These are phyloP conservation scores for Cyanoramphus novaezelandiae DNA, from an alignment of 2,113 vertebrate genomes.

Conservation along the genomic window DNA sequence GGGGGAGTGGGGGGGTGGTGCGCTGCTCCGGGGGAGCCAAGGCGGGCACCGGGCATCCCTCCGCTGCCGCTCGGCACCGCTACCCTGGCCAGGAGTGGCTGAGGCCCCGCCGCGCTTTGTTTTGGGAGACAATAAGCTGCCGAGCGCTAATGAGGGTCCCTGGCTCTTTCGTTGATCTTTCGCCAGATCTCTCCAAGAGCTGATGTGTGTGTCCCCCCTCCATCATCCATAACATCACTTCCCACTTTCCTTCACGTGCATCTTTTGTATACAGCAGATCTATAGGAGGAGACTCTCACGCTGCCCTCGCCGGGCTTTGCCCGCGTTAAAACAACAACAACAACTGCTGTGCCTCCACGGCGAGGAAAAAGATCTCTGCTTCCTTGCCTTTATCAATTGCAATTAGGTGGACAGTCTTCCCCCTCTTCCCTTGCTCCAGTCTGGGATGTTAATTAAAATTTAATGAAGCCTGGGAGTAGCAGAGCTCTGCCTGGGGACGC, in stretches of 20 bases:
- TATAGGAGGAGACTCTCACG: neutral
- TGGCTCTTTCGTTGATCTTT: conserved; percentile 56
- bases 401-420: conserved; percentile 84
- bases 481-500: conserved; percentile 92
- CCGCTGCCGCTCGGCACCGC: neutral
- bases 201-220: neutral
- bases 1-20: no score
- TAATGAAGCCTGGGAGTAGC: conserved; percentile 97
- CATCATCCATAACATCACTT: neutral
- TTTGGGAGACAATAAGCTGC: conserved; percentile 71
- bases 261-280: neutral
- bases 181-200: conserved; percentile 50
- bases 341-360: conserved; percentile 31
- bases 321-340: conserved; percentile 18
- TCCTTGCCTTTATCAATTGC: conserved; percentile 73
- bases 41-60: neutral
- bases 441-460: conserved; percentile 98
- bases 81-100: neutral
- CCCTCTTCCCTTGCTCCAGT: conserved; percentile 84
- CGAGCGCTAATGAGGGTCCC: conserved; percentile 56
- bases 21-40: neutral
- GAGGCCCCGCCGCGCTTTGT: conserved; percentile 66
- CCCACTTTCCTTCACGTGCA: neutral
- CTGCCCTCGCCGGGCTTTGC: neutral
- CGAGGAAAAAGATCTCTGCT: conserved; percentile 9